Conservation (phyloP, 1,140 invertebrate genomes). For the Drosophila teissieri region DNA sequence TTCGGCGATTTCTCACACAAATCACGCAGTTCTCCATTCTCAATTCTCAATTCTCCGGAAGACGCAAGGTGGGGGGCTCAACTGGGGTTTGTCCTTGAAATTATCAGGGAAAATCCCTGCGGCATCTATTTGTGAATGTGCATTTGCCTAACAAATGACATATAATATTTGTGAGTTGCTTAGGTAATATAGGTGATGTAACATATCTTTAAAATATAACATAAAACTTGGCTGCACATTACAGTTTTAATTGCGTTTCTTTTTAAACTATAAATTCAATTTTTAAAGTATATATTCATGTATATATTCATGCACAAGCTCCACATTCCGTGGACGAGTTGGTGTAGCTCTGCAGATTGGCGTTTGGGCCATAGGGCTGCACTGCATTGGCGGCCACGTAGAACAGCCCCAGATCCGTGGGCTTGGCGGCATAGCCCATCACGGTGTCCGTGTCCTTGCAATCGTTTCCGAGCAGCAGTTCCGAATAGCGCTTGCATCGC, state of each 20-base stretch:
- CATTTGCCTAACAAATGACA: background rate
- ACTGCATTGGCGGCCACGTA: slow-evolving; percentile 48
- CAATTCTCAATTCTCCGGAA: background rate
- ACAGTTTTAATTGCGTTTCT: no score
- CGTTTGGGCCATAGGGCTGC: slow-evolving; percentile 55
- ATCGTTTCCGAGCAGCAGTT: slow-evolving; percentile 16
- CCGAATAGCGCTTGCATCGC: slow-evolving; percentile 6
- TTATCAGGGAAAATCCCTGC: background rate
- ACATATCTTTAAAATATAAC: background rate
- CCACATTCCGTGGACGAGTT: slow-evolving; percentile 29
- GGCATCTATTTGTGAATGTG: background rate
- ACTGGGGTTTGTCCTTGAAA: slow-evolving; percentile 5
- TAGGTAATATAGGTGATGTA: background rate
- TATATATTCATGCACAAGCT: background rate
- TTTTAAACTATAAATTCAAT: no score
- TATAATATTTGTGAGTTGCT: no score
- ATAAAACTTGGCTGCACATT: no score
- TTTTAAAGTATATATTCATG: no score
- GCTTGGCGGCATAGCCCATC: slow-evolving; percentile 56
- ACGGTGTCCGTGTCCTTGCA: slow-evolving; percentile 3
- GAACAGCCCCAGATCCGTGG: slow-evolving; percentile 37
- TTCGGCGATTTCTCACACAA: slow-evolving; percentile 10
- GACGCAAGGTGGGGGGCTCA: slow-evolving; percentile 2
- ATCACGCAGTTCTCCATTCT: slow-evolving; percentile 2
- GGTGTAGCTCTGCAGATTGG: slow-evolving; percentile 18